Evolutionary conservation across 2,113 vertebrate genomes (phyloP), one percentile per base, ranked within the genome.

Genomic region (Anthoscopus minutus): DNA sequence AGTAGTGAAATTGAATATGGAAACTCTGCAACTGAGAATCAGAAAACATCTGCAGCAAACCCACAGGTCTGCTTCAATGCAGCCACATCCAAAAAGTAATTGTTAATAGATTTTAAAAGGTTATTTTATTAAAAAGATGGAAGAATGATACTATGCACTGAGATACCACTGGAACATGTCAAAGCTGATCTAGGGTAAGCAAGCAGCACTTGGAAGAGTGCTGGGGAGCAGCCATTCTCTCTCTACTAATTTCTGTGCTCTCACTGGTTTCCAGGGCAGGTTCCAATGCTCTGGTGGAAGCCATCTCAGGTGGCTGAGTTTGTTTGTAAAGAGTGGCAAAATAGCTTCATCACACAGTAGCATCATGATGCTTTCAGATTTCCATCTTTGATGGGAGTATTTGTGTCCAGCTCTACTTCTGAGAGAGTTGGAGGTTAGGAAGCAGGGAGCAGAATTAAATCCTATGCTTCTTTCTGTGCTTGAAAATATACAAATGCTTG

Each of bases 341-440:
- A 79, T 53, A 80, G 40, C 11, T 57, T 89, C 15, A 61, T 42
- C 54, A 62, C 42, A 86, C 38, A 56, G 38, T 9, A 61, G 35
- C 10, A 5, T 77, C 83, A 61, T 65, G 25, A 54, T 54, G 16
- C 57, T 92, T 88, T 86, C 54, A 45, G 33, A 50, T 90, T 72
- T 76, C 20, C 21, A 6, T 92, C 44, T 47, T 44, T 77, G 37
- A 77, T 42, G 11, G 44, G 37, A 86, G n/a, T 3, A 38, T 44
- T 64, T 88, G 9, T 79, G 12, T 15, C 1, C 1, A 70, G 17
- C 37, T 65, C 30, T 33, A 24, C 4, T 40, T 93, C n/a, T 37
- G 40, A 18, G 28, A 7, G 45, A 53, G 21, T 2, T 51, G 3
- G 3, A 2, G 14, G 8, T 2, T 17, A 11, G 11, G 45, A 3